Conservation (phyloP, 2,888 invertebrate genomes). For the Cyclophora punctaria region DNA sequence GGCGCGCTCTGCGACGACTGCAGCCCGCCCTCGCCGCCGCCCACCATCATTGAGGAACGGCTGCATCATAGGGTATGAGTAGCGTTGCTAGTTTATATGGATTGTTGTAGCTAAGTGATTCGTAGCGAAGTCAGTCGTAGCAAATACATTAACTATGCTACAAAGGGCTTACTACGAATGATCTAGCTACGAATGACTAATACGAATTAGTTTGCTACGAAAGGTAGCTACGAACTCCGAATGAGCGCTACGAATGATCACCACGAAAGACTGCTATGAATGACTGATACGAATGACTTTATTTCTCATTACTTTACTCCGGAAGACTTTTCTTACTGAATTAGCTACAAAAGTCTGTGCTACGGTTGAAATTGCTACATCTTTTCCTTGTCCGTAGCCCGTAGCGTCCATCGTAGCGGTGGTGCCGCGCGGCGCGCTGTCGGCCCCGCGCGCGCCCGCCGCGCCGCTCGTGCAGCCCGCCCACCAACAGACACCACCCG, state of each 20-base stretch:
- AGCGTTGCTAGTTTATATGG: neutral
- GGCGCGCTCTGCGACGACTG: conserved; percentile 58
- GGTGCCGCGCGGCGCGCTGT: conserved; percentile 76
- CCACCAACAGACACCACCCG: conserved; percentile 33
- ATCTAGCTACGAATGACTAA: neutral
- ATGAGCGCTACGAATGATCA: no score
- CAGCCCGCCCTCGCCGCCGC: conserved; percentile 53
- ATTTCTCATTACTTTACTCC: no score
- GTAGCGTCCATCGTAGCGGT: conserved; percentile 80
- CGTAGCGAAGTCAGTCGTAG: neutral
- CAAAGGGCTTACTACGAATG: neutral
- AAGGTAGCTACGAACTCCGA: neutral
- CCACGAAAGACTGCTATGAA: no score
- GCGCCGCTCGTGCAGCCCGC: conserved; percentile 48
- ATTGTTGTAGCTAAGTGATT: neutral
- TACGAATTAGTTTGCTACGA: no score
- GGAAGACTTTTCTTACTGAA: no score
- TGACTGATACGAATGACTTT: no score
- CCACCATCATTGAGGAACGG: conserved; percentile 62
- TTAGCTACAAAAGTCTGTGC: no score
- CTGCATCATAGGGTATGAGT: conserved; percentile 53
- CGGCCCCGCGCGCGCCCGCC: conserved; percentile 61
- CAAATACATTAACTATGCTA: no score
- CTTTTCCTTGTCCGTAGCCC: conserved; percentile 45
- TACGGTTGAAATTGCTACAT: no score